phyloP scores from a whole-genome alignment of 2,113 vertebrate species.

The Spea multiplicata region DNA sequence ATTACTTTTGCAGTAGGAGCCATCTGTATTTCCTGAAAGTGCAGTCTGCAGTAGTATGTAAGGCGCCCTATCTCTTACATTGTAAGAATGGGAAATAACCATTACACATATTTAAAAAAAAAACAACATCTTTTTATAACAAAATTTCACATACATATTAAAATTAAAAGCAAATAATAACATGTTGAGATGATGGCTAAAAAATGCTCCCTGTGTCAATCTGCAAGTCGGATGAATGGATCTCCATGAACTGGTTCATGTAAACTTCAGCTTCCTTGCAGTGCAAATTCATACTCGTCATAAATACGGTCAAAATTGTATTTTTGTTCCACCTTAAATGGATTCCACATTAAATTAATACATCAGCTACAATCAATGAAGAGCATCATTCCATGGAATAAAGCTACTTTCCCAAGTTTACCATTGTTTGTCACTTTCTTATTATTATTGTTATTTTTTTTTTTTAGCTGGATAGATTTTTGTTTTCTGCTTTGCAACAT shows the following conservation, averaged over 20 bases:
- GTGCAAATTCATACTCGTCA: constrained; percentile 68
- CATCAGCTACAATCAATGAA: constrained; percentile 82
- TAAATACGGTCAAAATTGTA: constrained; percentile 64
- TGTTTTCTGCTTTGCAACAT: constrained; percentile 55
- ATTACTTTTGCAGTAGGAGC: too few relatives aligned
- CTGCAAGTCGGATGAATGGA: constrained; percentile 59
- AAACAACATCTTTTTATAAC: constrained; percentile 56
- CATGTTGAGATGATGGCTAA: constrained; percentile 56
- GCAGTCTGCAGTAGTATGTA: background rate
- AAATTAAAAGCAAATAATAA: constrained; percentile 53
- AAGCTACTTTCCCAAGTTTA: constrained; percentile 65
- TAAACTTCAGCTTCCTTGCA: constrained; percentile 76
- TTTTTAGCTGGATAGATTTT: constrained; percentile 8
- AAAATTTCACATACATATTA: constrained; percentile 66
- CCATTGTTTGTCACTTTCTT: constrained; percentile 46
- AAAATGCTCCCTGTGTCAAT: constrained; percentile 55
- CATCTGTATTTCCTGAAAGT: too few relatives aligned
- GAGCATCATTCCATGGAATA: constrained; percentile 72
- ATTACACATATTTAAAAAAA: constrained; percentile 60
- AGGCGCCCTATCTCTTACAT: background rate
- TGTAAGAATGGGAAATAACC: constrained; percentile 54
- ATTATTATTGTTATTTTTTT: background rate
- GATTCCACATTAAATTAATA: constrained; percentile 80
- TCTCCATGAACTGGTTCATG: constrained; percentile 58
- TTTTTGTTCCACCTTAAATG: constrained; percentile 57